Conservation (phyloP, 2,888 invertebrate genomes). For the Drosophila rellima region DNA sequence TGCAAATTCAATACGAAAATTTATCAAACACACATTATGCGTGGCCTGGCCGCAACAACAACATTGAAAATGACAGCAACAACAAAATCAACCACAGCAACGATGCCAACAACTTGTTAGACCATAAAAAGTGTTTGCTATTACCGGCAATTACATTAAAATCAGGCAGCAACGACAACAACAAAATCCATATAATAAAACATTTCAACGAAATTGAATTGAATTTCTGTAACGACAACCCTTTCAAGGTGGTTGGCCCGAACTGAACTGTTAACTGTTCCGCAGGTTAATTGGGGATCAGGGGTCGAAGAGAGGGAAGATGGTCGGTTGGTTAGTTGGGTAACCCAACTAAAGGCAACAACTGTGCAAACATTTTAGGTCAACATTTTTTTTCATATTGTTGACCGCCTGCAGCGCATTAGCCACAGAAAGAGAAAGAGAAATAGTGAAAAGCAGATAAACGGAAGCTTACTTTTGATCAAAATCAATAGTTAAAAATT, state of each 20-base stretch:
- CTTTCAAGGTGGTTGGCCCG: constrained; percentile 54
- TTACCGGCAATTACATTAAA: constrained; percentile 73
- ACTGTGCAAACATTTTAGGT: constrained; percentile 60
- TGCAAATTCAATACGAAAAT: constrained; percentile 40
- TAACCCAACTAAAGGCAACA: constrained; percentile 48
- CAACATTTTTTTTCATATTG: constrained; percentile 53
- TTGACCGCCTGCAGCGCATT: constrained; percentile 54
- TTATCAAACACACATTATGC: constrained; percentile 57
- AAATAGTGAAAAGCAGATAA: not conserved
- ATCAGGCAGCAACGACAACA: constrained; percentile 54
- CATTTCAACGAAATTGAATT: constrained; percentile 73
- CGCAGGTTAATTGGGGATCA: not conserved
- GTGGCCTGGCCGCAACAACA: constrained; percentile 34
- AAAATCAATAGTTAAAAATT: constrained; percentile 58
- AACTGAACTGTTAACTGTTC: not conserved
- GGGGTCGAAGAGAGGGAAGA: not conserved
- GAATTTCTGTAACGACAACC: constrained; percentile 62
- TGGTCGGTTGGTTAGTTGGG: constrained; percentile 29
- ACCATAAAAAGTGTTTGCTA: constrained; percentile 62
- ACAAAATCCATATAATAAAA: constrained; percentile 66
- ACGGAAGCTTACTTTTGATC: constrained; percentile 3
- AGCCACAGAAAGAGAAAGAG: constrained; percentile 10
- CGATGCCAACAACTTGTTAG: constrained; percentile 57
- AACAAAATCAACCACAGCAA: constrained; percentile 10
- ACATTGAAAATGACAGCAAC: constrained; percentile 10